Evolutionary conservation across 2,113 vertebrate species (phyloP), one percentile per base, ranked within the genome.

Genomic region (Gulo gulo): DNA sequence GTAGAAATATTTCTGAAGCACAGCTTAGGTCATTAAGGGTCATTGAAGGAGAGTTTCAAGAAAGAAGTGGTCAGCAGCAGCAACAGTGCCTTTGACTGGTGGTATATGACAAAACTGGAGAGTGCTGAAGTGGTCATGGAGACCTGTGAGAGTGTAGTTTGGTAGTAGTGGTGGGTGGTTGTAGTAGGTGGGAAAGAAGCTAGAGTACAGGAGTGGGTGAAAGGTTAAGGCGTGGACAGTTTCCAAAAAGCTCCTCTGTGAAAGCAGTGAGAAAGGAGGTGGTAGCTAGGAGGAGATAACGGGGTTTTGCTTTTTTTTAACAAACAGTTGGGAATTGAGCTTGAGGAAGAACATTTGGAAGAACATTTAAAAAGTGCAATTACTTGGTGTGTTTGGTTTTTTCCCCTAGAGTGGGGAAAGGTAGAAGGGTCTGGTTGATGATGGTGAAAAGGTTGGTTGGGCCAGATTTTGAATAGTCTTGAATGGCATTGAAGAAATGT

Each of bases 1-100:
- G 20, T 90, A 69, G 79, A 95, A 74, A 50, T 76, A 23, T 73
- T 93, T 95, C 86, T 89, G 83, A 85, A 94, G 83, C 39, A 57
- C 59, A 79, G 42, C 47, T 26, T 78, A 78, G 50, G 39, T 86
- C 52, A 61, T 85, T 26, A 88, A 84, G 79, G 65, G 50, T 59
- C 65, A 59, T 0, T 47, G 59, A 79, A 71, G 26, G 42, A 86
- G 45, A 15, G 9, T 87, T 45, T 97, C 50, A n/a, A 81, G 71
- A 78, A 81, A 65, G 13, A 87, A 50, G 4, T 65, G 71, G 76
- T 81, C 47, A 42, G 55, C 26, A 65, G 71, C n/a, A 89, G 80
- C 59, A 69, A 1, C 9, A 45, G 12, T 45, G 31, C 55, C 88
- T 59, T 34, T 42, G 50, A 74, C 71, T 3, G 1, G 81, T 59